Conservation (phyloP, 2,113 vertebrate species). For the Zosterops japonicus region DNA sequence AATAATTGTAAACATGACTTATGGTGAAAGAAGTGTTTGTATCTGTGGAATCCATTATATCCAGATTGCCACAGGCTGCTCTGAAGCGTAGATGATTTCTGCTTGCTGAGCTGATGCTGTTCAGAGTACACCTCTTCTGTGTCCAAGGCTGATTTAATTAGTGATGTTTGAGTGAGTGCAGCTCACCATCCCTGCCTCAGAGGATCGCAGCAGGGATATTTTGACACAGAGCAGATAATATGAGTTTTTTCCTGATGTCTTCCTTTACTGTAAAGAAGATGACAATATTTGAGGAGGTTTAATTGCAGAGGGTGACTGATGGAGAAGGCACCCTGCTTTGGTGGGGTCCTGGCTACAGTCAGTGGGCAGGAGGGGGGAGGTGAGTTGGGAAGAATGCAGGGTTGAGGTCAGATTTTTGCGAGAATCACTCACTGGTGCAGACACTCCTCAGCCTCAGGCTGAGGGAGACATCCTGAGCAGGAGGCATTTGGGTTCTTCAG, state of each 20-base stretch:
- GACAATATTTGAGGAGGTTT: background rate
- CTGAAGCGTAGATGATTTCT: background rate
- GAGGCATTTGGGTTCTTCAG: background rate
- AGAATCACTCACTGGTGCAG: background rate
- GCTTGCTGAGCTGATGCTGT: background rate
- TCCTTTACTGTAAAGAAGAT: background rate
- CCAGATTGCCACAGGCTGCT: background rate
- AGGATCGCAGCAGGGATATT: background rate
- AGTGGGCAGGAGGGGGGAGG: background rate
- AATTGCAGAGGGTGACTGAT: background rate
- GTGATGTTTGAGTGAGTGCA: background rate
- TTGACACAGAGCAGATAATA: slow-evolving; percentile 1
- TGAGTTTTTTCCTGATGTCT: background rate
- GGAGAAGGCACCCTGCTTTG: background rate
- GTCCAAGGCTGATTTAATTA: slow-evolving; percentile 37
- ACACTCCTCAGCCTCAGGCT: background rate
- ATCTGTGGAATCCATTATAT: background rate
- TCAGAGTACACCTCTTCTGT: background rate
- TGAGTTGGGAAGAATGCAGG: background rate
- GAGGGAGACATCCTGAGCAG: rapidly evolving
- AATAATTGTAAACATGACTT: background rate
- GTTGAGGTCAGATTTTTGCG: background rate
- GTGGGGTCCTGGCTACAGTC: background rate
- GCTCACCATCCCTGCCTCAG: background rate
- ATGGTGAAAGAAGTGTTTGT: background rate